phyloP scores from a whole-genome alignment of 2,797 vertebrate species.

The Sebastes diploproa region DNA sequence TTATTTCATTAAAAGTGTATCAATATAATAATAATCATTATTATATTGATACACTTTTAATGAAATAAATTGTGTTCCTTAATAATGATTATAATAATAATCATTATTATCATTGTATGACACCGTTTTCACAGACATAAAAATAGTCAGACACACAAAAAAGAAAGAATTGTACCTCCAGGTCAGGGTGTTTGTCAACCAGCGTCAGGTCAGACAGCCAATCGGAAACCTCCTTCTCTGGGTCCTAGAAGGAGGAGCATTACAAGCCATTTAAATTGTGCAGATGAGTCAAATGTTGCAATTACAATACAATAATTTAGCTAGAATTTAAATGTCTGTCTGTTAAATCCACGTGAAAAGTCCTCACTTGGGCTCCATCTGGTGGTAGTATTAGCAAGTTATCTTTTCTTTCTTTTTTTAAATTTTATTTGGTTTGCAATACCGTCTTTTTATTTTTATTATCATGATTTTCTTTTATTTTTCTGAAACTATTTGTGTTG shows the following conservation, averaged over 20 bases:
- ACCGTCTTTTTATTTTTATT: too few relatives aligned
- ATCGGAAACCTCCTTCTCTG: conserved; percentile 86
- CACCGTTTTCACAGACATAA: background rate
- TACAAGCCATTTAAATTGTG: background rate
- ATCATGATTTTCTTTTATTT: too few relatives aligned
- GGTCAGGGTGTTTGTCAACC: conserved; percentile 80
- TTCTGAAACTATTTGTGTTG: too few relatives aligned
- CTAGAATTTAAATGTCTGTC: background rate
- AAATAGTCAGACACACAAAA: fast-evolving
- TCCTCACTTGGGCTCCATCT: background rate
- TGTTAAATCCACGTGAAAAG: background rate
- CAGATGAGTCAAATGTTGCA: background rate
- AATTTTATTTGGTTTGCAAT: too few relatives aligned
- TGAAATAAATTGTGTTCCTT: too few relatives aligned
- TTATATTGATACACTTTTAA: too few relatives aligned
- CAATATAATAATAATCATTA: too few relatives aligned
- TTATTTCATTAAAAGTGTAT: background rate
- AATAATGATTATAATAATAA: background rate
- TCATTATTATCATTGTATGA: background rate
- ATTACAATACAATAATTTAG: background rate
- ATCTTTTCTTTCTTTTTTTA: too few relatives aligned
- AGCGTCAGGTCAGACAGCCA: conserved; percentile 91
- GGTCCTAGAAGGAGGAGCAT: conserved; percentile 78
- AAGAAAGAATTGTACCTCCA: conserved; percentile 72
- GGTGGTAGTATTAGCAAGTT: background rate